Evolutionary conservation across 2,888 invertebrate species (phyloP).

Genomic region (Leptinotarsa peninsularis): DNA sequence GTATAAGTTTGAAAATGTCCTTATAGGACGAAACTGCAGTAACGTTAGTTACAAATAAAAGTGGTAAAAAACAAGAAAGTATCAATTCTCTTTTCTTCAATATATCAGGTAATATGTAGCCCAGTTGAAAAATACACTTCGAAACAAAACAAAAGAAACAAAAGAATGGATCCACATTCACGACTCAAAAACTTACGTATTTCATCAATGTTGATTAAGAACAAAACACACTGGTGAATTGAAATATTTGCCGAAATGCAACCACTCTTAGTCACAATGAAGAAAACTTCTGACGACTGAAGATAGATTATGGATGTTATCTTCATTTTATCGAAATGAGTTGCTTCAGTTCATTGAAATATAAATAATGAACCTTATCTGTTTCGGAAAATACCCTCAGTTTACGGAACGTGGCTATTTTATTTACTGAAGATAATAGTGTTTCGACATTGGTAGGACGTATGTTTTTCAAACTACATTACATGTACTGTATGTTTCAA

Average conservation of each 20-base stretch:
- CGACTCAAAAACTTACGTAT: slow-evolving; percentile 32
- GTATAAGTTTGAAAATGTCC: no score
- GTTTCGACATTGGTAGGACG: background rate
- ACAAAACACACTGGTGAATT: background rate
- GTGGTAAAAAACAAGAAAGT: no score
- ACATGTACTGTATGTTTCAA: no score
- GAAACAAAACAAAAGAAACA: background rate
- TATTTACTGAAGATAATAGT: no score
- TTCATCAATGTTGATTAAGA: slow-evolving; percentile 31
- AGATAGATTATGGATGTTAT: background rate
- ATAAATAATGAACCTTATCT: slow-evolving; percentile 5
- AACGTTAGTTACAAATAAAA: no score
- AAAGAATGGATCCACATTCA: background rate
- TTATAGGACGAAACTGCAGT: no score
- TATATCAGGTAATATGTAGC: background rate
- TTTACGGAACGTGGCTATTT: background rate
- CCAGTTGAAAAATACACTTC: background rate
- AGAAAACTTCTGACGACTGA: background rate
- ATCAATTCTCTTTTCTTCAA: no score
- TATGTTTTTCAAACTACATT: background rate
- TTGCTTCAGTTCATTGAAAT: slow-evolving; percentile 2
- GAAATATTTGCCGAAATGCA: background rate
- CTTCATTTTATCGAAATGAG: background rate
- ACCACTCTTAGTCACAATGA: background rate
- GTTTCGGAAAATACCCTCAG: background rate